phyloP scores from a whole-genome alignment of 2,113 vertebrate genomes.

The Gallinago media region DNA sequence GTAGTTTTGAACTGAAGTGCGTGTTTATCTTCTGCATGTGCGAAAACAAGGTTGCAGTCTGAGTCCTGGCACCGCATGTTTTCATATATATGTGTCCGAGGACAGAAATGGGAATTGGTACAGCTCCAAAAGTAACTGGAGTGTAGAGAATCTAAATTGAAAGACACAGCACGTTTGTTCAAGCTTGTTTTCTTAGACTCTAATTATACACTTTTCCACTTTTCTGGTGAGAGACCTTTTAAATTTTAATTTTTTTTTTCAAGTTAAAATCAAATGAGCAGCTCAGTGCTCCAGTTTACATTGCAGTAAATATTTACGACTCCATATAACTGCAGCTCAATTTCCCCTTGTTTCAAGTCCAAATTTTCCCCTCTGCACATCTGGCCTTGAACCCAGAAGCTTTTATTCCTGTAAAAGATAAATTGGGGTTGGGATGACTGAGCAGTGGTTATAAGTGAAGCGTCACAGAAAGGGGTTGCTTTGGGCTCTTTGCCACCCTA shows the following conservation, averaged over 20 bases:
- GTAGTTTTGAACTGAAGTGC: background rate
- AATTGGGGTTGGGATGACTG: conserved; percentile 20
- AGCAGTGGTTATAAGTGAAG: background rate
- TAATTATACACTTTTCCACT: conserved; percentile 47
- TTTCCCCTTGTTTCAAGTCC: conserved; percentile 59
- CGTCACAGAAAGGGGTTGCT: background rate
- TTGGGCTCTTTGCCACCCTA: conserved; percentile 9
- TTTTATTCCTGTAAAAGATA: conserved; percentile 41
- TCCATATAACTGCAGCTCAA: conserved; percentile 48
- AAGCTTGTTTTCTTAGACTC: conserved; percentile 43
- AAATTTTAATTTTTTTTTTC: background rate
- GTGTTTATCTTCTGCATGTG: conserved; percentile 1
- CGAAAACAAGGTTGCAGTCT: conserved; percentile 4
- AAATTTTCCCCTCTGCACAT: conserved; percentile 42
- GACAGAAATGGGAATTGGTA: conserved; percentile 43
- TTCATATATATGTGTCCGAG: background rate
- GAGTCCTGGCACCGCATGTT: background rate
- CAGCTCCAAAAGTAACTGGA: conserved; percentile 6
- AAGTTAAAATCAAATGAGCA: conserved; percentile 7
- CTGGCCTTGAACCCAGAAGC: conserved; percentile 47
- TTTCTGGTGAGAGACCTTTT: conserved; percentile 44
- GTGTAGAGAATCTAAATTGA: background rate
- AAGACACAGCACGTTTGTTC: conserved; percentile 42
- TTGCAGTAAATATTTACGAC: conserved; percentile 65
- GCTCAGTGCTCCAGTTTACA: conserved; percentile 26